Base-by-base conservation (phyloP, 2,113 vertebrate genomes). In the Apistogramma diplotaenia region DNA sequence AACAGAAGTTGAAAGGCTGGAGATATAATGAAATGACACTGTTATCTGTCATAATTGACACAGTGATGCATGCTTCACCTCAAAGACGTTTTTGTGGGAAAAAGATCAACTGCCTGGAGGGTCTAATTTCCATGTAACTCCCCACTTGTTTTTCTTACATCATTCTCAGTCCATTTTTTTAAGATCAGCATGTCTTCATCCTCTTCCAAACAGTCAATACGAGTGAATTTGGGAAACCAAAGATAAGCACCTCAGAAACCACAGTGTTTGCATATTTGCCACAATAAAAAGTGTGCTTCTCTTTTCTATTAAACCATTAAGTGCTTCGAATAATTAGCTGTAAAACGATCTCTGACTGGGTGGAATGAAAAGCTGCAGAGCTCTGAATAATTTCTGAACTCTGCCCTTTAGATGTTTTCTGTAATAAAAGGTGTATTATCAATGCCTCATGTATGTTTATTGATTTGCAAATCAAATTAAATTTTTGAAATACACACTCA, bases 31-130 rank as follows among this genome's bases (percentile, higher is more conserved):
- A 87, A 83, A 83, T 25, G 15, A 80, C 65, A 78, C 67, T 82
- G 90, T 91, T 89, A 82, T 84, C 75, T 74, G 78, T 89, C 85
- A 85, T 70, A 82, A 73, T 85, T 89, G 67, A 49, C 78, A 40
- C 71, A 73, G 77, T 74, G 75, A 76, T 79, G 70, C 76, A 85
- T 85, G 58, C 43, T 79, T 88, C 59, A 84, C 81, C 75, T 83
- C 76, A 51, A 87, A 72, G 79, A 33, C 51, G 59, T 21, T 81
- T 86, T 75, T 61, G 60, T 88, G 89, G 77, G 79, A 89, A 83
- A 80, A 33, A 8, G 54, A 85, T 53, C 21, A 79, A 65, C 35
- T 67, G 19, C 88, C 91, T 3, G 0, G 49, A 82, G 82, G 71
- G 40, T 78, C 23, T 60, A 3, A 75, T 70, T 84, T 93, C 43